A percentile compares a stretch with the other conserved stretches of the same genome.
Conservation (phyloP, 2,888 invertebrate species). For the Marasmarcha lunaedactyla region DNA sequence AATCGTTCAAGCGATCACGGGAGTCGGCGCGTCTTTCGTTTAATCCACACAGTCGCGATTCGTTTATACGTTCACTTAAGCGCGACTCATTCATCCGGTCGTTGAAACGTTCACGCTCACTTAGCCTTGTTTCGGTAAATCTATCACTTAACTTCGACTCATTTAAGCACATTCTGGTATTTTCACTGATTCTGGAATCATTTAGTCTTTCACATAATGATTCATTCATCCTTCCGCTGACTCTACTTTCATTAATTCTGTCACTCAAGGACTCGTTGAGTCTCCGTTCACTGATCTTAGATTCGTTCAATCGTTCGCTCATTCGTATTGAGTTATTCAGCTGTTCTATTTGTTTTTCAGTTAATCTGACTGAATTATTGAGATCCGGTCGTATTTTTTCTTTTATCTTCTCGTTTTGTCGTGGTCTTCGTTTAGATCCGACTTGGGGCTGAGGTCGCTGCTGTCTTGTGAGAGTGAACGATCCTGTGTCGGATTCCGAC, state of each 20-base stretch:
- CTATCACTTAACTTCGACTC: constrained; percentile 18
- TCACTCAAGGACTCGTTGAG: constrained; percentile 23
- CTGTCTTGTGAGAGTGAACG: constrained; percentile 53
- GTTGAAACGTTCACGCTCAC: constrained; percentile 16
- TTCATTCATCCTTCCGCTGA: constrained; percentile 31
- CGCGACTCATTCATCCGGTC: constrained; percentile 22
- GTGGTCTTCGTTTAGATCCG: constrained; percentile 46
- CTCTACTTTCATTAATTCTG: constrained; percentile 21
- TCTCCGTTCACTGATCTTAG: constrained; percentile 22
- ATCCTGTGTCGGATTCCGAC: constrained; percentile 57
- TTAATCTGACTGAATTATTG: constrained; percentile 26
- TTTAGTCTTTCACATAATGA: constrained; percentile 19
- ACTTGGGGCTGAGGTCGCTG: constrained; percentile 57
- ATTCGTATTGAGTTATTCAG: constrained; percentile 26
- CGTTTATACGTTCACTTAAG: constrained; percentile 29
- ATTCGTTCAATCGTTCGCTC: constrained; percentile 30
- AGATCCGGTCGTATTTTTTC: constrained; percentile 37
- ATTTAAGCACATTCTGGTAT: constrained; percentile 19
- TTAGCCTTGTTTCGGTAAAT: constrained; percentile 22
- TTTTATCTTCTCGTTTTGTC: constrained; percentile 36
- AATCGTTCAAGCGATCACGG: constrained; percentile 17
- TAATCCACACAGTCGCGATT: constrained; percentile 20
- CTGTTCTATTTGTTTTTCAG: constrained; percentile 33
- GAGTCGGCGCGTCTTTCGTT: constrained; percentile 22
- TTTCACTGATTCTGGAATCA: constrained; percentile 19